phyloP scores from a whole-genome alignment of 2,888 invertebrate genomes.

The Dinocampus coccinellae region DNA sequence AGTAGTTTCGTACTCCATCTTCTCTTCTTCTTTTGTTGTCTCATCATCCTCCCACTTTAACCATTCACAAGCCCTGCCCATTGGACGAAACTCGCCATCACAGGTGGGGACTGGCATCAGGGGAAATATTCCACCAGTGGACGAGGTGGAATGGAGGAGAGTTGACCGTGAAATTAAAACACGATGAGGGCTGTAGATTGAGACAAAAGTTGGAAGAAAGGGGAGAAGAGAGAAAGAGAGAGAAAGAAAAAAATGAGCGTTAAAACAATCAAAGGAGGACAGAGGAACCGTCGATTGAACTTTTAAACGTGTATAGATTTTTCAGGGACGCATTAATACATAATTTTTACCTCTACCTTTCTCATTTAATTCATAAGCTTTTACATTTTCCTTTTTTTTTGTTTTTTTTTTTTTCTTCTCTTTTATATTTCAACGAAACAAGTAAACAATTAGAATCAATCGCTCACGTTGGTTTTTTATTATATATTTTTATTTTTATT shows the following conservation, averaged over 20 bases:
- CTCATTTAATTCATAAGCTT: not conserved
- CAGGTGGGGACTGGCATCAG: constrained; percentile 38
- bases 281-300: constrained; percentile 32
- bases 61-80: constrained; percentile 27
- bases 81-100: constrained; percentile 13
- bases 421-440: too few relatives aligned
- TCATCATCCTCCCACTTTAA: constrained; percentile 19
- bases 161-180: constrained; percentile 65
- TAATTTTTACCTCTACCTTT: constrained; percentile 7
- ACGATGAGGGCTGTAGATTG: constrained; percentile 62
- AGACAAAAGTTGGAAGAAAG: constrained; percentile 55
- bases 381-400: not conserved
- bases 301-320: constrained; percentile 12
- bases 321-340: constrained; percentile 50
- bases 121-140: constrained; percentile 33
- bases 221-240: constrained; percentile 39
- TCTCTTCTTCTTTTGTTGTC: constrained; percentile 31
- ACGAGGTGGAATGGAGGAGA: constrained; percentile 38
- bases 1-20: constrained; percentile 17
- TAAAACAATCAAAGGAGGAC: constrained; percentile 26
- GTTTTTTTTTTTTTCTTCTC: too few relatives aligned
- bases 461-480: too few relatives aligned
- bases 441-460: too few relatives aligned
- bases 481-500: not conserved
- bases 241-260: constrained; percentile 47